Evolutionary conservation across 2,888 invertebrate genomes (phyloP), one percentile per base, ranked within the genome.

Genomic region (Ormyrus rosae): DNA sequence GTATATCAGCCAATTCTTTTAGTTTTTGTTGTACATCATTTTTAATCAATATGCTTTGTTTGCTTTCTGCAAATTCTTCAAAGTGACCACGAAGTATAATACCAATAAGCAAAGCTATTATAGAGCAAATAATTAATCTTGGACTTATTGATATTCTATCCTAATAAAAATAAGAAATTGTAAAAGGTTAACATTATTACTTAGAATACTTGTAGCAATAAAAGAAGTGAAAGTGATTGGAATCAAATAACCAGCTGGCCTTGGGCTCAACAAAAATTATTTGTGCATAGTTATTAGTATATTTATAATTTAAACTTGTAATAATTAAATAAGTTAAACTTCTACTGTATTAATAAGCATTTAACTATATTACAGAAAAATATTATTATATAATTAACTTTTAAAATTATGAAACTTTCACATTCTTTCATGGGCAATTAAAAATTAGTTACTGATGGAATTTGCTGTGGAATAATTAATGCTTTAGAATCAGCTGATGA

Each of bases 51-150:
- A n/a, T 55, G 51, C 2, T 74, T 78, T 58, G 34, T 50, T 68
- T 45, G 13, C 72, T 34, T 48, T 11, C 53, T 67, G n/a, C 13
- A 68, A 63, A 78, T 4, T 78, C 61, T 19, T 63, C 8, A 55
- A 79, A 60, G 71, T 71, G 75, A 55, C 68, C 67, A 71, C 72
- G 68, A 64, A 73, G 53, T 55, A 82, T 60, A 19, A 73, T 60
- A 55, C 80, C 70, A 65, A 73, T 5, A 50, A 79, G 73, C 9
- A 82, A 61, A 19, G 55, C 65, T 61, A 80, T 6, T 5, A 77
- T 56, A 63, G 82, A 82, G 9, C 69, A 77, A 70, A 19, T 63
- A 65, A 82, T 60, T 53, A 80, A 65, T n/a, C 34, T 34, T 4
- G 34, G 34, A 65, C 69, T 70, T 45, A 73, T 60, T 70, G 72